Evolutionary conservation across 2,888 invertebrate species (phyloP).

Genomic region (Drosophila mayaguana): DNA sequence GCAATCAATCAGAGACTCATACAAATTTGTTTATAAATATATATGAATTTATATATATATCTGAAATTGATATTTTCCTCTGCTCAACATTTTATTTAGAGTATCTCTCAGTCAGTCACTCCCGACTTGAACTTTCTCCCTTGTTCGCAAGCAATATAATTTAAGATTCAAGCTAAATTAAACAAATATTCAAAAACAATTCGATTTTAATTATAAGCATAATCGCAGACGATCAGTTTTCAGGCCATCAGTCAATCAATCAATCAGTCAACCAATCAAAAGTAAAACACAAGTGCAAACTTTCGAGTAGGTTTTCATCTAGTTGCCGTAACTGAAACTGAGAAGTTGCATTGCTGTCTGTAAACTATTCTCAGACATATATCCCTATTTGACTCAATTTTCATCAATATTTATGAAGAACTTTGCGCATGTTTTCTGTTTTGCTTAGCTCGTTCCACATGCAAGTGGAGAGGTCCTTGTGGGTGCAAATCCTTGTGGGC

Average conservation of each 20-base stretch:
- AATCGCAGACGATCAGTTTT: not conserved
- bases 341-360: not conserved
- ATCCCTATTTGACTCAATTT: not conserved
- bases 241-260: not conserved
- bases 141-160: too few species aligned
- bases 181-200: not conserved
- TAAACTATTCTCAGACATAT: not conserved
- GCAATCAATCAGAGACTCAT: too few species aligned
- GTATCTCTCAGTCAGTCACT: too few species aligned
- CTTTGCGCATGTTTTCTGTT: slow-evolving; percentile 3
- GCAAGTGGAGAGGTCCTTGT: slow-evolving; percentile 26
- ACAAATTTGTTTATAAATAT: too few species aligned
- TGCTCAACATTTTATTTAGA: too few species aligned
- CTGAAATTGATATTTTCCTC: too few species aligned
- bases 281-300: not conserved
- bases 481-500: slow-evolving; percentile 56
- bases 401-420: slow-evolving; percentile 1
- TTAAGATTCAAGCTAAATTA: not conserved
- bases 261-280: not conserved
- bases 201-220: too few species aligned
- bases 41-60: too few species aligned
- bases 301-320: not conserved
- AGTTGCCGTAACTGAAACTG: not conserved
- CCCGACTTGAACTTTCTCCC: too few species aligned
- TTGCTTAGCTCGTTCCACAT: slow-evolving; percentile 1